Evolutionary conservation across 2,888 invertebrate genomes (phyloP).

Genomic region (Pristionchus exspectatus): DNA sequence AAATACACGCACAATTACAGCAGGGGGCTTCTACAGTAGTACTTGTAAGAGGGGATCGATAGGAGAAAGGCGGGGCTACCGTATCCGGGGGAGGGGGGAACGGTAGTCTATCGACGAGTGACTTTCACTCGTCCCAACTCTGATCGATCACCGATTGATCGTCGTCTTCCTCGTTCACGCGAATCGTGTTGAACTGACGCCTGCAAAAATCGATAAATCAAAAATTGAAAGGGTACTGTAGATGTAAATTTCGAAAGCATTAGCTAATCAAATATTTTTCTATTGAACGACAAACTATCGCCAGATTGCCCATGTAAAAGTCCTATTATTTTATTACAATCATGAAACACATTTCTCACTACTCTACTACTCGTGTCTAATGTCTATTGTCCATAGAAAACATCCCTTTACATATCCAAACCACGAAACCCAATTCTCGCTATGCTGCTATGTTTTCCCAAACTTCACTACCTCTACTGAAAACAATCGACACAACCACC

Average conservation of each 20-base stretch:
- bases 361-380: neutral
- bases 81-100: neutral
- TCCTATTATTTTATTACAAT: neutral
- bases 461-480: neutral
- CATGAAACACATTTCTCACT: neutral
- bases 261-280: neutral
- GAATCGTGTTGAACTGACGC: conserved; percentile 34
- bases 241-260: neutral
- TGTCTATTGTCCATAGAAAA: too few relatives aligned
- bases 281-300: neutral
- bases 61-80: neutral
- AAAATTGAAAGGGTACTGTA: neutral
- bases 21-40: neutral
- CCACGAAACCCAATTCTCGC: too few relatives aligned
- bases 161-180: conserved; percentile 49
- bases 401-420: too few relatives aligned
- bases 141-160: conserved; percentile 20
- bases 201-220: neutral
- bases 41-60: neutral
- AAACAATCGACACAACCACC: neutral
- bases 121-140: conserved; percentile 44
- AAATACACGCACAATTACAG: conserved; percentile 4
- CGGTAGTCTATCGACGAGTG: conserved; percentile 31
- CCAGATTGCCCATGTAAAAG: neutral
- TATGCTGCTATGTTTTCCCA: too few relatives aligned